phyloP scores from a whole-genome alignment of 2,113 vertebrate species.

The Eolophus roseicapilla region DNA sequence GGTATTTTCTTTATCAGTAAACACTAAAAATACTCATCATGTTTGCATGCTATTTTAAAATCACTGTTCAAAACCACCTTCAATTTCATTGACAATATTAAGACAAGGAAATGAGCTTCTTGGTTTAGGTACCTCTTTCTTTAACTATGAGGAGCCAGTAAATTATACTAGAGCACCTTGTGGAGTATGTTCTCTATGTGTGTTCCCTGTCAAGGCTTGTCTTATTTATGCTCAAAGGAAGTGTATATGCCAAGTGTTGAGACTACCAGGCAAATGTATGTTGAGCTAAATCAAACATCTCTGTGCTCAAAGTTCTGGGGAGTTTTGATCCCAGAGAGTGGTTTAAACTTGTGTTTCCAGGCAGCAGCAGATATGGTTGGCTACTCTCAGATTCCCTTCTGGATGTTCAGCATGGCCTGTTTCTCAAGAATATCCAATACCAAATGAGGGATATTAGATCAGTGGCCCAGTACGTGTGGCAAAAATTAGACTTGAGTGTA shows the following conservation, averaged over 20 bases:
- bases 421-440: background rate
- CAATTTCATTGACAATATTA: background rate
- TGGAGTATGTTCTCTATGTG: background rate
- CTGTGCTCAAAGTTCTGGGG: background rate
- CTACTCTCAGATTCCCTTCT: background rate
- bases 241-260: background rate
- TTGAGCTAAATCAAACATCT: background rate
- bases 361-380: background rate
- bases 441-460: background rate
- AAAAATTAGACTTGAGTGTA: background rate
- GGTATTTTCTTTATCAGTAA: background rate
- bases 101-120: background rate
- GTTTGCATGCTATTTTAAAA: background rate
- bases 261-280: background rate
- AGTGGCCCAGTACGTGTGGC: background rate
- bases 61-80: background rate
- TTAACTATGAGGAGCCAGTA: background rate
- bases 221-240: background rate
- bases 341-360: background rate
- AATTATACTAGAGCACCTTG: background rate
- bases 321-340: background rate
- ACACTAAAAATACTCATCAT: background rate
- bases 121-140: background rate
- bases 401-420: background rate
- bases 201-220: slow-evolving; percentile 6